Evolutionary conservation across 2,888 invertebrate genomes (phyloP).

Genomic region (Yponomeuta malinellus): DNA sequence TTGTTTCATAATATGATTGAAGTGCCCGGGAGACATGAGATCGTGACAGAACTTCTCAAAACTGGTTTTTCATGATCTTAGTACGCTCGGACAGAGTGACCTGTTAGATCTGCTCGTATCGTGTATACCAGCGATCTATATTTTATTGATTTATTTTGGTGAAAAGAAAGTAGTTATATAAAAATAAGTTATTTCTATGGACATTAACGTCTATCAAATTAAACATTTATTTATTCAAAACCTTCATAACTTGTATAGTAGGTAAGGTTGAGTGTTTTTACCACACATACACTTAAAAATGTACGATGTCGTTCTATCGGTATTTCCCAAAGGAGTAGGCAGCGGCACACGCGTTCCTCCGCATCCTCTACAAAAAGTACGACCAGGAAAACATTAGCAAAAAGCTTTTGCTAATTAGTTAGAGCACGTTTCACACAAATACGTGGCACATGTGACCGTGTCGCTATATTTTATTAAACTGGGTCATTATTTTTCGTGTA

Average conservation of each 20-base stretch:
- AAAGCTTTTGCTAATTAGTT: background rate
- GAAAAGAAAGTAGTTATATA: background rate
- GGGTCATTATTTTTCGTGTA: constrained; percentile 17
- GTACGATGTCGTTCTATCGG: no score
- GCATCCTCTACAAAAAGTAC: no score
- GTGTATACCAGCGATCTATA: no score
- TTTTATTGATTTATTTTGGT: no score
- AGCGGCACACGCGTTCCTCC: no score
- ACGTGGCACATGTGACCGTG: background rate
- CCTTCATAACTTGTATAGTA: background rate
- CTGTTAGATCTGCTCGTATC: no score
- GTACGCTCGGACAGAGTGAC: no score
- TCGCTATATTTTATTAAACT: constrained; percentile 15
- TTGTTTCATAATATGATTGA: constrained; percentile 6
- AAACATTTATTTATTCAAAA: background rate
- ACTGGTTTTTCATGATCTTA: background rate
- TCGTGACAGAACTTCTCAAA: background rate
- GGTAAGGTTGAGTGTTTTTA: background rate
- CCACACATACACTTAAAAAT: no score
- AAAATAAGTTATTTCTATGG: no score
- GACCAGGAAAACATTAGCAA: background rate
- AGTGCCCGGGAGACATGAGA: background rate
- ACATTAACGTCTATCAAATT: background rate
- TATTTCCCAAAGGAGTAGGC: no score
- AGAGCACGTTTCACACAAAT: background rate